Evolutionary conservation across 1,140 invertebrate species (phyloP), one percentile per base, ranked within the genome.

Genomic region (Drosophila subobscura): DNA sequence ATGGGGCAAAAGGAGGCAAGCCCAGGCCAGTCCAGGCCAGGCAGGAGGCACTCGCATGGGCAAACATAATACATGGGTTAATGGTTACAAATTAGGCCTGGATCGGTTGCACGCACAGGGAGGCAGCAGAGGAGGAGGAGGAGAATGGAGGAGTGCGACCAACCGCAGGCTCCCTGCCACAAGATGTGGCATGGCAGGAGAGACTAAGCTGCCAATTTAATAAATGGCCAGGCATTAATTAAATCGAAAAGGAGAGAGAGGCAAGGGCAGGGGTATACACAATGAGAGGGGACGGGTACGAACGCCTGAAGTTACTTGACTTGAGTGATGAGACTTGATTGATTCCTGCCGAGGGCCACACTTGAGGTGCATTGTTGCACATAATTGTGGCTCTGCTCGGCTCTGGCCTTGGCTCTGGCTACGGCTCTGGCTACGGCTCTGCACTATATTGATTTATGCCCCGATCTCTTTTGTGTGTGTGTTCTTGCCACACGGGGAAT

Each of bases 201-300:
- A 79, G 75, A 66, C 72, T 85, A 79, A 89, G 84, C 89, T 90
- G 89, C 84, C 89, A 90, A 90, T 90, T 86, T 90, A 81, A 90
- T 90, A 90, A 90, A 90, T 90, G 89, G 84, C 76, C 81, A 72
- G 54, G 76, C 89, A 90, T 90, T 90, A 90, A 90, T 90, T 90
- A 90, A 84, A 77, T 40, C 64, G 71, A 52, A 65, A 75, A 76
- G 71, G 56, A 45, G 37, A 12, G 23, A 44, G 41, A 37, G 50
- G 12, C 49, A 25, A 27, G 12, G 44, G 41, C 14, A 47, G 64
- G 20, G 44, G 55, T 3, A 67, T 42, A 65, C 60, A 54, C 61
- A 16, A 20, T 12, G 29, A 25, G 65, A 4, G 20, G 64, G 23
- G 59, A 1, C 10, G 33, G 46, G 14, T 27, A 46, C 41, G 57